A percentile compares a stretch with the other conserved stretches of the same genome.
These are phyloP conservation scores for Ectobius pallidus DNA, from an alignment of 2,888 invertebrate species.

Conservation along the genomic window DNA sequence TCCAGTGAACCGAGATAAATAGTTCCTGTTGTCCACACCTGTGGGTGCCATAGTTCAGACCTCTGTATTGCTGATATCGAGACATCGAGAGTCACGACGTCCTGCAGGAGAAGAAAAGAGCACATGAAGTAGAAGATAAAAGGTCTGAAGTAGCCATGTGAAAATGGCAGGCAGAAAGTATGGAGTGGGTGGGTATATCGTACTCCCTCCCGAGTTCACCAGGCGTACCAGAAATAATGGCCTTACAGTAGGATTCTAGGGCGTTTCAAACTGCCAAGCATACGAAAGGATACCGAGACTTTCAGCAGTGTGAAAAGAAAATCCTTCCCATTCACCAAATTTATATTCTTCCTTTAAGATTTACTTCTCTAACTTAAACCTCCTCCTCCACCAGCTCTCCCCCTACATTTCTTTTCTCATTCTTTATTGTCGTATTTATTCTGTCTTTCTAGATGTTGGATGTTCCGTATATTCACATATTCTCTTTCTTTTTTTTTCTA, in stretches of 20 bases:
- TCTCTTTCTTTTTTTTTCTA: not conserved
- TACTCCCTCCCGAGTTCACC: not conserved
- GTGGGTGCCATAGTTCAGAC: constrained; percentile 7
- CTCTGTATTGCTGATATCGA: constrained; percentile 6
- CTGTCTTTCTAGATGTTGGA: constrained; percentile 22
- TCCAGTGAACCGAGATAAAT: not conserved
- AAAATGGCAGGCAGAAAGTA: constrained; percentile 28
- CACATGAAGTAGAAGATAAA: constrained; percentile 21
- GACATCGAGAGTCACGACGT: constrained; percentile 26
- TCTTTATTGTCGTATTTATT: constrained; percentile 37
- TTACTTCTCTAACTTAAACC: constrained; percentile 33
- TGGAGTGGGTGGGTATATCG: constrained; percentile 7
- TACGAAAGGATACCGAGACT: constrained; percentile 19
- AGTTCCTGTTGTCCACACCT: constrained; percentile 9
- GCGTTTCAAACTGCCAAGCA: constrained; percentile 32
- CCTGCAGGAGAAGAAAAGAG: not conserved
- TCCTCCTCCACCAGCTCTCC: constrained; percentile 21
- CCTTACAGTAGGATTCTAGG: constrained; percentile 24
- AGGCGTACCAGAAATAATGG: constrained; percentile 24
- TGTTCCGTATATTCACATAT: constrained; percentile 7
- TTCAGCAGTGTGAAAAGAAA: constrained; percentile 31
- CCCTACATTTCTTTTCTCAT: constrained; percentile 29
- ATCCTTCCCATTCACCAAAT: constrained; percentile 36
- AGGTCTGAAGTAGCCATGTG: constrained; percentile 30
- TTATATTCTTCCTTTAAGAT: constrained; percentile 34